A percentile compares a stretch with the other conserved stretches of the same genome.
Conservation (phyloP, 2,113 vertebrate species). For the Corydoras maculifer region DNA sequence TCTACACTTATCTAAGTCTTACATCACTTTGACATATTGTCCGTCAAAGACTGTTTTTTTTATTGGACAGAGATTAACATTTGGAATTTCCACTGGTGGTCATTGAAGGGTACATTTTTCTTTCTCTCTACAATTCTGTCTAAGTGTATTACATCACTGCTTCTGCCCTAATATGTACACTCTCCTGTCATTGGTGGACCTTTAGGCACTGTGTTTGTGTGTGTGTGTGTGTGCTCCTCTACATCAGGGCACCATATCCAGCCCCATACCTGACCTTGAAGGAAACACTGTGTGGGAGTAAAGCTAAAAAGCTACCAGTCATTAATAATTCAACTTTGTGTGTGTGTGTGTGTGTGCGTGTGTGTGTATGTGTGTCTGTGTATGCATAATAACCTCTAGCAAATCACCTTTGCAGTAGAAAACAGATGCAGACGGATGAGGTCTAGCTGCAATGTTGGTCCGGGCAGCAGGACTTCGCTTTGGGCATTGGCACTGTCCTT, state of each 20-base stretch:
- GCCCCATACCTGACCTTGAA: conserved; percentile 34
- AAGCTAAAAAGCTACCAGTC: background rate
- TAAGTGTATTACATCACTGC: conserved; percentile 9
- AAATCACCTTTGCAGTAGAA: conserved; percentile 42
- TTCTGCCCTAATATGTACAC: background rate
- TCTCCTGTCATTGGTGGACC: background rate
- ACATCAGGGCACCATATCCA: background rate
- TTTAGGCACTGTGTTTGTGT: background rate
- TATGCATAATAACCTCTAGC: conserved; percentile 38
- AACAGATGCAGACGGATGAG: conserved; percentile 36
- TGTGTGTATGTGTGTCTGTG: background rate
- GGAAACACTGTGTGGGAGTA: background rate
- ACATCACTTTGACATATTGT: too few relatives aligned
- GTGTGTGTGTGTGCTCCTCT: background rate
- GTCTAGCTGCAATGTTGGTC: conserved; percentile 7
- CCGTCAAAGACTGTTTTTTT: too few relatives aligned
- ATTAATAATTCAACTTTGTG: conserved; percentile 25
- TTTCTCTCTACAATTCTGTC: conserved; percentile 18
- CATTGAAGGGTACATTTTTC: background rate
- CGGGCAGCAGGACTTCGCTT: conserved; percentile 30
- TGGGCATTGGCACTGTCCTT: conserved; percentile 36
- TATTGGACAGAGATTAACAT: too few relatives aligned
- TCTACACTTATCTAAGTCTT: too few relatives aligned
- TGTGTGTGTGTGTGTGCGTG: background rate
- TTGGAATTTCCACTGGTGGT: conserved; percentile 2